A percentile compares a stretch with the other conserved stretches of the same genome.
Conservation (phyloP, 2,888 invertebrate species). For the Eilema sororculum region DNA sequence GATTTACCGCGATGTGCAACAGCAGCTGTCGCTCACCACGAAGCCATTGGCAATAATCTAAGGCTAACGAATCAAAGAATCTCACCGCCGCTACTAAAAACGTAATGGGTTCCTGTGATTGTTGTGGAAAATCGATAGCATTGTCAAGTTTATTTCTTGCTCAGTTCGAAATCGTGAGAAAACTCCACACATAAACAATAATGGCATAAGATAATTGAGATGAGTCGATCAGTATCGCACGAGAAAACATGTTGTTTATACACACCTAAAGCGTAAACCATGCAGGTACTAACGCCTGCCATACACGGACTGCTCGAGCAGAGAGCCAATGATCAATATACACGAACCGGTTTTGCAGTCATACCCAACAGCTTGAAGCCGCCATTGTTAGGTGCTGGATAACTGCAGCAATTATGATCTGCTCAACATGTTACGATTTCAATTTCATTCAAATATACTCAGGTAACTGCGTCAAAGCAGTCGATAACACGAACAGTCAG, state of each 20-base stretch:
- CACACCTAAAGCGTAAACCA: neutral
- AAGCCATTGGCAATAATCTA: neutral
- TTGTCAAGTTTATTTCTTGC: slow-evolving; percentile 65
- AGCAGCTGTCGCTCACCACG: slow-evolving; percentile 10
- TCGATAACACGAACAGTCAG: too few species aligned
- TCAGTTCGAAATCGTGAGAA: slow-evolving; percentile 78
- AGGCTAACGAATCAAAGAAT: slow-evolving; percentile 38
- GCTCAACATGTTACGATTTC: too few species aligned
- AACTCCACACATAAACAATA: slow-evolving; percentile 59
- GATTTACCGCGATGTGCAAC: neutral
- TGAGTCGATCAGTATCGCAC: slow-evolving; percentile 50
- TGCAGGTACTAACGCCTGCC: too few species aligned
- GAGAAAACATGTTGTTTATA: slow-evolving; percentile 46
- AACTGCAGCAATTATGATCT: too few species aligned
- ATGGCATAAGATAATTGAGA: slow-evolving; percentile 46
- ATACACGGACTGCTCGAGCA: too few species aligned
- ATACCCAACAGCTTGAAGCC: too few species aligned
- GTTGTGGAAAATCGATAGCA: slow-evolving; percentile 59
- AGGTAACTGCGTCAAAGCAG: too few species aligned
- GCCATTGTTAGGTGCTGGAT: too few species aligned
- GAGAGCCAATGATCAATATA: too few species aligned
- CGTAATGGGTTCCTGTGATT: slow-evolving; percentile 53
- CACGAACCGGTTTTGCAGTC: too few species aligned
- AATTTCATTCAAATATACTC: too few species aligned
- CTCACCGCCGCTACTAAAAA: slow-evolving; percentile 52